These are phyloP conservation scores for Apteryx mantelli DNA, from an alignment of 2,113 vertebrate genomes.

Conservation along the genomic window DNA sequence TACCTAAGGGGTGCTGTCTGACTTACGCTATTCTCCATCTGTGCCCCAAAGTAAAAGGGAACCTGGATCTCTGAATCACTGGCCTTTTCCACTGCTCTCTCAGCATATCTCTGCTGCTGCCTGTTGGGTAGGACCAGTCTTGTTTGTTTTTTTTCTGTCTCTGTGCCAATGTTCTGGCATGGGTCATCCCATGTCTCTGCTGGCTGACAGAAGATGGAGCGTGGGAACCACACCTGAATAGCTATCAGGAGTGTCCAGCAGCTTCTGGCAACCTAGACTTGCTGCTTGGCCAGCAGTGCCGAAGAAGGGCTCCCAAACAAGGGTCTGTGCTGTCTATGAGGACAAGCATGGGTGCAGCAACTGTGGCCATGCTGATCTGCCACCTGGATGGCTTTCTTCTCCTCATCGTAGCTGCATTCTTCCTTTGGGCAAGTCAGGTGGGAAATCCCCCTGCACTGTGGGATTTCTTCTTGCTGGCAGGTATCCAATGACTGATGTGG, in stretches of 20 bases:
- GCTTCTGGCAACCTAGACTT: background rate
- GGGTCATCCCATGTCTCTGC: fast-evolving
- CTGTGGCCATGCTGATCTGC: background rate
- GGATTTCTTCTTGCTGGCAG: background rate
- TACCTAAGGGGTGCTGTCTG: background rate
- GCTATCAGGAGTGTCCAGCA: background rate
- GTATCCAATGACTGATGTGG: background rate
- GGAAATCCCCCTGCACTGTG: background rate
- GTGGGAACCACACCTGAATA: fast-evolving
- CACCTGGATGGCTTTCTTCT: background rate
- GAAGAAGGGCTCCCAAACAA: background rate
- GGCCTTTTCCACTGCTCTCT: background rate
- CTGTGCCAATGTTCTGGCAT: background rate
- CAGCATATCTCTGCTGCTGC: background rate
- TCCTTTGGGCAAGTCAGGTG: background rate
- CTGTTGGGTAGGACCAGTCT: background rate
- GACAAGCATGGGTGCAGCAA: too few relatives aligned
- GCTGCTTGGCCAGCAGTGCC: background rate
- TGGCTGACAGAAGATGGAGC: background rate
- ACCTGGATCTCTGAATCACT: background rate
- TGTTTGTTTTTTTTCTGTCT: background rate
- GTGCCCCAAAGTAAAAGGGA: background rate
- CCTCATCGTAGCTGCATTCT: background rate
- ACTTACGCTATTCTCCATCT: background rate
- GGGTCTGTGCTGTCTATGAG: background rate